Percentiles rank a stretch among this genome's conserved stretches.
Evolutionary conservation across 2,113 vertebrate species (phyloP).

Genomic region (Orthonyx spaldingii): DNA sequence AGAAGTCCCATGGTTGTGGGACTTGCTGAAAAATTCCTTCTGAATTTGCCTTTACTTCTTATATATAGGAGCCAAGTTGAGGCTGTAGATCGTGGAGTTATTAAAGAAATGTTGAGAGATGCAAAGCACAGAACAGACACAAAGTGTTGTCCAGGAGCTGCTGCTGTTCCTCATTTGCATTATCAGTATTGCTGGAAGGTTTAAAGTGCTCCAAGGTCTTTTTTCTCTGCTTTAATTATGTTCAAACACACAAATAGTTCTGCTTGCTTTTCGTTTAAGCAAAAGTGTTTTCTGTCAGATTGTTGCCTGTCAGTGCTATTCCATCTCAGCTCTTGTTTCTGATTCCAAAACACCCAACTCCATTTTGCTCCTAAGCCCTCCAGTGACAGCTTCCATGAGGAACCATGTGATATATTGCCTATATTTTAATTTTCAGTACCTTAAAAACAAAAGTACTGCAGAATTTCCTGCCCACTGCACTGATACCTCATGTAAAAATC

Average conservation of each 20-base stretch:
- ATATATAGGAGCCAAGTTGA: neutral
- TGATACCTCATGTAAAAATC: neutral
- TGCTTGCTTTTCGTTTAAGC: neutral
- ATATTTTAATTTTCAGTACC: neutral
- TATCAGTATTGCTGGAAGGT: neutral
- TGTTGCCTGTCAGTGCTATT: neutral
- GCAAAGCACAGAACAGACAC: neutral
- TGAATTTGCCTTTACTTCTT: neutral
- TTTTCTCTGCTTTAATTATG: neutral
- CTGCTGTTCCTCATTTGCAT: neutral
- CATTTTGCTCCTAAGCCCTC: neutral
- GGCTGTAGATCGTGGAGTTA: neutral
- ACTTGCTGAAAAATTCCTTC: neutral
- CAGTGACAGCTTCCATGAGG: neutral
- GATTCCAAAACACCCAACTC: neutral
- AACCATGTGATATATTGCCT: neutral
- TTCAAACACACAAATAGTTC: neutral
- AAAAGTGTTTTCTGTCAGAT: neutral
- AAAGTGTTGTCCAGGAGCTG: neutral
- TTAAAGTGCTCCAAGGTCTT: neutral
- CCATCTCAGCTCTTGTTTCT: neutral
- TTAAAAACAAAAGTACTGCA: neutral
- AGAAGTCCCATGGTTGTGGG: neutral
- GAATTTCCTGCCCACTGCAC: neutral
- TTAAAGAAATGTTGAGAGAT: neutral